phyloP scores from a whole-genome alignment of 2,888 invertebrate genomes.

The Polydrusus pterygomalis region DNA sequence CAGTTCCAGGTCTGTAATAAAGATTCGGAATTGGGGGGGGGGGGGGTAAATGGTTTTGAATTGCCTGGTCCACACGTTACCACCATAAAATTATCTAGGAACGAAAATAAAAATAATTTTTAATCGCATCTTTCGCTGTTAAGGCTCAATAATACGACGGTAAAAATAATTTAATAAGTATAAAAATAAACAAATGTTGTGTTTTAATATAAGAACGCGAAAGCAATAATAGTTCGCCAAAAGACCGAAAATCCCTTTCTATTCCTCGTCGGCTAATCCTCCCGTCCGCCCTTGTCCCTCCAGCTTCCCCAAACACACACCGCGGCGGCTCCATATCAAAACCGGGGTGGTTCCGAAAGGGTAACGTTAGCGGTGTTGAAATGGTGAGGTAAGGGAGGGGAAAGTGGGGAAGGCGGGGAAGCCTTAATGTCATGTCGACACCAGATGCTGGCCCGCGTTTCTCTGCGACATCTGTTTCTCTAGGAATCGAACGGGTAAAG shows the following conservation, averaged over 20 bases:
- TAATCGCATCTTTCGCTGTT: too few relatives aligned
- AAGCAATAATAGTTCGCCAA: too few relatives aligned
- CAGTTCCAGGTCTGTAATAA: too few relatives aligned
- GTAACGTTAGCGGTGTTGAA: slow-evolving; percentile 63
- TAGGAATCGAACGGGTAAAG: slow-evolving; percentile 50
- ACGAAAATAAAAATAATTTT: too few relatives aligned
- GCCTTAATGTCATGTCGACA: slow-evolving; percentile 66
- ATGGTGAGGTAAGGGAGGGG: slow-evolving; percentile 55
- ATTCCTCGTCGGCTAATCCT: slow-evolving; percentile 10
- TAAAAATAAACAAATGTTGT: too few relatives aligned
- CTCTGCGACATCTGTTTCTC: slow-evolving; percentile 63
- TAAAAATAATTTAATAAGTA: too few relatives aligned
- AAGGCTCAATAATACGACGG: too few relatives aligned
- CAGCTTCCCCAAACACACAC: slow-evolving; percentile 53
- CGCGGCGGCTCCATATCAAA: slow-evolving; percentile 54
- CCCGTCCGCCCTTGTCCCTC: slow-evolving; percentile 43
- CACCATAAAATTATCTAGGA: too few relatives aligned
- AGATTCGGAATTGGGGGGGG: too few relatives aligned
- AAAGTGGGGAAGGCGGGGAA: slow-evolving; percentile 59
- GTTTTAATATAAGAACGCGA: too few relatives aligned
- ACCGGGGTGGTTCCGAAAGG: slow-evolving; percentile 65
- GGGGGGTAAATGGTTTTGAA: too few relatives aligned
- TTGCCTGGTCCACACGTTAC: too few relatives aligned
- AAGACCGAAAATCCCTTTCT: not conserved
- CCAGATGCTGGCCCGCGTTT: slow-evolving; percentile 61